Base-by-base conservation (phyloP, 1,140 invertebrate species). In the Sminthurinus signatus region DNA sequence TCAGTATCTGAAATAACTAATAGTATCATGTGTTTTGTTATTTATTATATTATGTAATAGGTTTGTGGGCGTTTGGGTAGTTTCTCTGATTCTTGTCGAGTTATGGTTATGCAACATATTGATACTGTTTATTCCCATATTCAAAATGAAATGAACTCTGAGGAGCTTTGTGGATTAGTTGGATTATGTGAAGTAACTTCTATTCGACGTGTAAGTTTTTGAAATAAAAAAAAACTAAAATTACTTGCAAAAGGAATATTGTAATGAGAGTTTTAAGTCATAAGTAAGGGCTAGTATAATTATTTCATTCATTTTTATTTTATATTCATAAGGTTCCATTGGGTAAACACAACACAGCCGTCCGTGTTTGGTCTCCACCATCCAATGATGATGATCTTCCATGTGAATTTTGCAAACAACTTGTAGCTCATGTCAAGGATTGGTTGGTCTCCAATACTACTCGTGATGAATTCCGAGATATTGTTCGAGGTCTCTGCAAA, bases 381-480 rank as follows among this genome's bases (percentile, higher is more conserved):
- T 50, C 28, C 19, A 68, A 69, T 1, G 62, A 65, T 25, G 72
- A 74, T 60, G 87, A 89, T 75, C 75, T 90, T 36, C 85, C 89
- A 19, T 94, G 90, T 74, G 86, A 92, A 67, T 81, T 93, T 48
- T 93, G 90, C 74, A 83, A 89, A 73, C 86, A 90, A 75, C 74
- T 93, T 25, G 86, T 93, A 0, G 77, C 78, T 36, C 89, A 93
- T 78, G 76, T 92, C 62, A 83, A 82, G 63, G 87, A 93, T 75
- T 79, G 90, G 23, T 75, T 93, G 0, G 80, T 89, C 29, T 84
- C 89, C n/a, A 92, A 93, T 73, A 91, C 90, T 1, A 91, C 91
- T 0, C 85, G 89, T 75, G 65, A 76, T 0, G 88, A 93, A 79
- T 94, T 94, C 75, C 81, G 86, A 74, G 77, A 82, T 73, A 84